Conservation (phyloP, 2,888 invertebrate genomes). For the Thymelicus acteon region DNA sequence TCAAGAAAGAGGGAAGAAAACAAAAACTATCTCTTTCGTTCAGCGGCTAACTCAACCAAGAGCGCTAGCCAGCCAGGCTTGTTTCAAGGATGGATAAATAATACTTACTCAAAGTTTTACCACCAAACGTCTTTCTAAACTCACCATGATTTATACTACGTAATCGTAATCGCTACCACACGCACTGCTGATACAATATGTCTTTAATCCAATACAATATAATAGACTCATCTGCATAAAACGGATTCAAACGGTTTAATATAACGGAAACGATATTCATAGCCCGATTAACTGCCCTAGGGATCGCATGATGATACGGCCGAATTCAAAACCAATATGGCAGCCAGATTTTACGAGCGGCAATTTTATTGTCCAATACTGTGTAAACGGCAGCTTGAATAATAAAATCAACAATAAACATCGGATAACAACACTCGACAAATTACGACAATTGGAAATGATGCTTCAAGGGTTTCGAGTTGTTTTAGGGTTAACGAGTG, state of each 20-base stretch:
- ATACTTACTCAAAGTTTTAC: no score
- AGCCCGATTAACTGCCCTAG: constrained; percentile 38
- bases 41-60: no score
- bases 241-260: constrained; percentile 21
- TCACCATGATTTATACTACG: no score
- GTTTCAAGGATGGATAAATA: no score
- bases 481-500: not conserved
- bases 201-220: constrained; percentile 1
- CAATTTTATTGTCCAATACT: constrained; percentile 61
- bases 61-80: no score
- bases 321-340: constrained; percentile 48
- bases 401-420: constrained; percentile 69
- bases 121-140: no score
- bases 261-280: constrained; percentile 23
- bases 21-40: no score
- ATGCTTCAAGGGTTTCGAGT: constrained; percentile 44
- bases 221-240: constrained; percentile 6
- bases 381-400: constrained; percentile 51
- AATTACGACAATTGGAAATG: constrained; percentile 59
- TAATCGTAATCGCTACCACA: no score
- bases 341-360: constrained; percentile 52
- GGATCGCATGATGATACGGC: constrained; percentile 38
- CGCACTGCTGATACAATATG: not conserved
- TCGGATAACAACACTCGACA: constrained; percentile 54
- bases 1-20: no score